phyloP scores from a whole-genome alignment of 2,888 invertebrate species.

The Caenorhabditis virilis region DNA sequence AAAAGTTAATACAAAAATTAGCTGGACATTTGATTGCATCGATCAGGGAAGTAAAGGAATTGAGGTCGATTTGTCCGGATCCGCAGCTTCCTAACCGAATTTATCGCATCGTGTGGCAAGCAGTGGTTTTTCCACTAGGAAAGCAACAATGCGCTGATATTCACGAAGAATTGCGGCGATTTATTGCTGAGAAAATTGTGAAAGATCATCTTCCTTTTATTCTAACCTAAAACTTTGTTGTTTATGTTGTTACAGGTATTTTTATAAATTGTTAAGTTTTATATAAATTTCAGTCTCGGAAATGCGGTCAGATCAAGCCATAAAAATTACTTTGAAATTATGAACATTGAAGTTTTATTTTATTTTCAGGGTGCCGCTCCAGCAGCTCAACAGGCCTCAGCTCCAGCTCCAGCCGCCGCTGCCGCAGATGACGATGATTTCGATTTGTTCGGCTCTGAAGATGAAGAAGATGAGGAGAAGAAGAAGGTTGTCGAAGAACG shows the following conservation, averaged over 20 bases:
- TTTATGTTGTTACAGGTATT: not conserved
- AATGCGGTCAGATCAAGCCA: not conserved
- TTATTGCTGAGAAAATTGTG: conserved; percentile 13
- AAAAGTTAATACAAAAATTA: conserved; percentile 28
- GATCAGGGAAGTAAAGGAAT: conserved; percentile 39
- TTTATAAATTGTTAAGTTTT: not conserved
- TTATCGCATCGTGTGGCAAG: conserved; percentile 61
- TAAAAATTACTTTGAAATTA: not conserved
- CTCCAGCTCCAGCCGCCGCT: conserved; percentile 19
- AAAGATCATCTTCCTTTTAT: conserved; percentile 26
- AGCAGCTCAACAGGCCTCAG: conserved; percentile 18
- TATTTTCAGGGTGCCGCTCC: not conserved
- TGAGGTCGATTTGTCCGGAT: conserved; percentile 54
- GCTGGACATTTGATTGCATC: conserved; percentile 34
- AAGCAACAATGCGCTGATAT: conserved; percentile 42
- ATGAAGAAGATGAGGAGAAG: conserved; percentile 66
- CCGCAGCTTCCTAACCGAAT: conserved; percentile 54
- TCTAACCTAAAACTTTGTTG: conserved; percentile 21
- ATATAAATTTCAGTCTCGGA: not conserved
- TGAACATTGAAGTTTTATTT: not conserved
- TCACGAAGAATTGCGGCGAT: conserved; percentile 48
- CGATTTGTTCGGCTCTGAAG: conserved; percentile 67
- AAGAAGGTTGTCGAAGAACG: conserved; percentile 82
- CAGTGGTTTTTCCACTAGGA: conserved; percentile 40
- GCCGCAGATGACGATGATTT: conserved; percentile 55